phyloP scores from a whole-genome alignment of 2,113 vertebrate genomes.

The Cephalopholis sonnerati region DNA sequence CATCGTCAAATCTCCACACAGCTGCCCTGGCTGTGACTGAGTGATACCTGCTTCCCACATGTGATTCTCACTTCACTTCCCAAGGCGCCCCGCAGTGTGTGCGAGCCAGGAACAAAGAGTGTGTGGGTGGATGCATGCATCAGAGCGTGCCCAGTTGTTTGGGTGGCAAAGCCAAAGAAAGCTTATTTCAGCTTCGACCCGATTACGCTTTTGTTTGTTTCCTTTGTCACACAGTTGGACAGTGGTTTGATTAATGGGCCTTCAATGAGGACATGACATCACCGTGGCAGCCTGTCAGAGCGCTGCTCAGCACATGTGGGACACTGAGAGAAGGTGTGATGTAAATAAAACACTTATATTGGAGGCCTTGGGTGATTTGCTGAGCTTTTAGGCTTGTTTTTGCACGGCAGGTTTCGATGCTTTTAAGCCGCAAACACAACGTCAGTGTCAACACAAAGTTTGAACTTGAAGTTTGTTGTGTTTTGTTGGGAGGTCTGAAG shows the following conservation, averaged over 20 bases:
- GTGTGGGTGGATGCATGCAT: conserved; percentile 31
- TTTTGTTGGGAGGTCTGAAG: conserved; percentile 21
- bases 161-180: conserved; percentile 52
- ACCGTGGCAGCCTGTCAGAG: conserved; percentile 50
- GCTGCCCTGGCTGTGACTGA: conserved; percentile 27
- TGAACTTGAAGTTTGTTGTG: conserved; percentile 37
- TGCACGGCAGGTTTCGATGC: conserved; percentile 14
- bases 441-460: conserved; percentile 41
- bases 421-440: conserved; percentile 41
- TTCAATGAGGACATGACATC: conserved; percentile 60
- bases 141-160: conserved; percentile 27
- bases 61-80: conserved; percentile 45
- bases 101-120: conserved; percentile 18
- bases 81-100: background rate
- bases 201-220: conserved; percentile 64
- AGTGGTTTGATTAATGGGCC: conserved; percentile 73
- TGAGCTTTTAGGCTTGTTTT: conserved; percentile 8
- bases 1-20: conserved; percentile 12
- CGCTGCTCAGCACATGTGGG: conserved; percentile 43
- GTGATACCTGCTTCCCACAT: conserved; percentile 34
- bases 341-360: conserved; percentile 54
- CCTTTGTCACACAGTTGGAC: conserved; percentile 66
- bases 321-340: conserved; percentile 34
- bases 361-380: conserved; percentile 27
- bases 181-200: conserved; percentile 46